A percentile compares a stretch with the other conserved stretches of the same genome.
Conservation (phyloP, 2,797 vertebrate genomes). For the Balearica regulorum region DNA sequence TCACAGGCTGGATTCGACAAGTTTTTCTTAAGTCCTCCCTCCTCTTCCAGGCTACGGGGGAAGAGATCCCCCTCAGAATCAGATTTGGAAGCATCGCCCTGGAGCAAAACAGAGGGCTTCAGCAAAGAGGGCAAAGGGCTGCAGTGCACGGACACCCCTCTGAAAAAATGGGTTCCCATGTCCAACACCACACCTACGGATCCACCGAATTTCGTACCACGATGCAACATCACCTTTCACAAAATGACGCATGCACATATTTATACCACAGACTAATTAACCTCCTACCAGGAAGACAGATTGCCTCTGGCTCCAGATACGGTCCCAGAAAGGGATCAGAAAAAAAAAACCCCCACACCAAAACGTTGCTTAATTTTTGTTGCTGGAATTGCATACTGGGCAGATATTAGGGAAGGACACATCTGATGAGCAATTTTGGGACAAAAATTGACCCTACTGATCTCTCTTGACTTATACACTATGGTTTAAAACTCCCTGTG, state of each 20-base stretch:
- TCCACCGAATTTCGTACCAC: constrained; percentile 40
- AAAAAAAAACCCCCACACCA: not conserved
- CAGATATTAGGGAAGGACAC: not conserved
- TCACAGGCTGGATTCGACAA: constrained; percentile 85
- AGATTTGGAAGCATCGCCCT: constrained; percentile 91
- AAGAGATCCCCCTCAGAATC: constrained; percentile 89
- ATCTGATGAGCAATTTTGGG: not conserved
- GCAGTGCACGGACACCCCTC: not conserved
- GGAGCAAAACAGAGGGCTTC: constrained; percentile 50
- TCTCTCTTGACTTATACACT: not conserved
- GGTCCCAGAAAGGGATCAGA: not conserved
- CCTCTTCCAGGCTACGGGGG: constrained; percentile 85
- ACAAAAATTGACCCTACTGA: not conserved
- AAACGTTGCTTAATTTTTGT: not conserved
- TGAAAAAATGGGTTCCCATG: not conserved
- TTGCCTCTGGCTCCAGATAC: not conserved
- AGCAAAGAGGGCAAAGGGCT: not conserved
- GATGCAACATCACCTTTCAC: constrained; percentile 70
- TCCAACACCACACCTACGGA: constrained; percentile 52
- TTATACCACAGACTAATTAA: constrained; percentile 70
- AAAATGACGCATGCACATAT: constrained; percentile 69
- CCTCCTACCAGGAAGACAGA: constrained; percentile 43
- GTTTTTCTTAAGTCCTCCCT: constrained; percentile 86
- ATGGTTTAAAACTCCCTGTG: not conserved
- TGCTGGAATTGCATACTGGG: not conserved